Evolutionary conservation across 2,888 invertebrate species (phyloP).

Genomic region (Megaustenia siamemsis): DNA sequence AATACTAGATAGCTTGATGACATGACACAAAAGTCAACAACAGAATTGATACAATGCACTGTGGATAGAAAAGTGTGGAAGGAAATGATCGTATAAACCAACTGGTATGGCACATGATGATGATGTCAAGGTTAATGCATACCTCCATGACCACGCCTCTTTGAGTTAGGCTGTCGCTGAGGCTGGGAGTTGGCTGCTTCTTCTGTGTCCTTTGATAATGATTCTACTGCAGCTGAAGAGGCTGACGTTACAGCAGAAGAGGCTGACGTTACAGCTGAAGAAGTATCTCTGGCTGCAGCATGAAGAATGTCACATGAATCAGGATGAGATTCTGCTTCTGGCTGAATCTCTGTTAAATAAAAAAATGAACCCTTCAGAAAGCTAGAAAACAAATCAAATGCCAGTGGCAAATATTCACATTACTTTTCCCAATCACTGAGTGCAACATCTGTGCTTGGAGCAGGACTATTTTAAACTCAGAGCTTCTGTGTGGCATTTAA

Average conservation of each 20-base stretch:
- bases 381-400: too few relatives aligned
- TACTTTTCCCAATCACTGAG: too few relatives aligned
- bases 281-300: not conserved
- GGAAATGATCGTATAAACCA: too few relatives aligned
- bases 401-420: too few relatives aligned
- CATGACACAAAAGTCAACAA: too few relatives aligned
- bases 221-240: not conserved
- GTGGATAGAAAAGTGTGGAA: too few relatives aligned
- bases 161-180: conserved; percentile 44
- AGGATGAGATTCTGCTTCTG: conserved; percentile 59
- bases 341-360: not conserved
- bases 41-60: too few relatives aligned
- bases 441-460: too few relatives aligned
- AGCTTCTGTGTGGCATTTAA: too few relatives aligned
- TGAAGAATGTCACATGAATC: conserved; percentile 9
- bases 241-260: not conserved
- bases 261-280: not conserved
- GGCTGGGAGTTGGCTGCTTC: conserved; percentile 1
- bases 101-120: not conserved
- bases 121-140: not conserved
- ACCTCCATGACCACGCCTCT: conserved; percentile 42
- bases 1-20: too few relatives aligned
- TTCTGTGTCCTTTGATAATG: not conserved
- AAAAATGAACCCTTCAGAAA: not conserved
- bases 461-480: too few relatives aligned